phyloP scores from a whole-genome alignment of 2,888 invertebrate genomes.

The Oscheius sp. region DNA sequence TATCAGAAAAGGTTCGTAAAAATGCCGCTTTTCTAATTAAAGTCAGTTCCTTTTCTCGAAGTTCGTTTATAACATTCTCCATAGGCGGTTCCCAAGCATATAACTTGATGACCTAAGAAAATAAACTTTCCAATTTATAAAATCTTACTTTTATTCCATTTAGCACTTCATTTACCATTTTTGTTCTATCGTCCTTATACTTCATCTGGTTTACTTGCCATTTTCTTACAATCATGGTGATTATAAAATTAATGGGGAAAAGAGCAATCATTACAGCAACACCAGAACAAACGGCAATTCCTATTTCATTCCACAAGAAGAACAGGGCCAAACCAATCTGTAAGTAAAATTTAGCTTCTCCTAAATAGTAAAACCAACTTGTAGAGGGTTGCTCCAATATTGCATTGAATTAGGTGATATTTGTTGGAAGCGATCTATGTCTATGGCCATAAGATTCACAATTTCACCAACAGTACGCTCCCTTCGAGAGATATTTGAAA shows the following conservation, averaged over 20 bases:
- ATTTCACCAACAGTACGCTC: constrained; percentile 74
- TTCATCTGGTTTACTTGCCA: constrained; percentile 84
- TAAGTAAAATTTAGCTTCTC: background rate
- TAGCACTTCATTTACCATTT: constrained; percentile 90
- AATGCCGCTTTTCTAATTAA: constrained; percentile 65
- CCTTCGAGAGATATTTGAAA: constrained; percentile 73
- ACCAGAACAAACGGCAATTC: constrained; percentile 87
- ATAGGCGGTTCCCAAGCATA: constrained; percentile 74
- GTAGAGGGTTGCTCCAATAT: constrained; percentile 69
- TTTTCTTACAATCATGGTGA: constrained; percentile 66
- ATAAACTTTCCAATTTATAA: background rate
- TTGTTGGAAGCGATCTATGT: constrained; percentile 72
- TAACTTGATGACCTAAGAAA: constrained; percentile 67
- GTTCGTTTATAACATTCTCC: constrained; percentile 63
- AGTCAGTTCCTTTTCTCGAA: constrained; percentile 61
- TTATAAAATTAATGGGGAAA: constrained; percentile 74
- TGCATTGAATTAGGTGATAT: constrained; percentile 69
- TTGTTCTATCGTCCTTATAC: constrained; percentile 90
- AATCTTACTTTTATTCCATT: constrained; percentile 83
- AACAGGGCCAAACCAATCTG: constrained; percentile 57
- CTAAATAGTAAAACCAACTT: constrained; percentile 31
- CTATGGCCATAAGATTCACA: constrained; percentile 75
- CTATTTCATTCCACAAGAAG: constrained; percentile 74
- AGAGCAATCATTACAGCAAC: constrained; percentile 91
- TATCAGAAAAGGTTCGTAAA: constrained; percentile 65